Percentiles rank a stretch among this genome's conserved stretches.
Evolutionary conservation across 2,113 vertebrate species (phyloP).

Genomic region (Grammomys dolichurus): DNA sequence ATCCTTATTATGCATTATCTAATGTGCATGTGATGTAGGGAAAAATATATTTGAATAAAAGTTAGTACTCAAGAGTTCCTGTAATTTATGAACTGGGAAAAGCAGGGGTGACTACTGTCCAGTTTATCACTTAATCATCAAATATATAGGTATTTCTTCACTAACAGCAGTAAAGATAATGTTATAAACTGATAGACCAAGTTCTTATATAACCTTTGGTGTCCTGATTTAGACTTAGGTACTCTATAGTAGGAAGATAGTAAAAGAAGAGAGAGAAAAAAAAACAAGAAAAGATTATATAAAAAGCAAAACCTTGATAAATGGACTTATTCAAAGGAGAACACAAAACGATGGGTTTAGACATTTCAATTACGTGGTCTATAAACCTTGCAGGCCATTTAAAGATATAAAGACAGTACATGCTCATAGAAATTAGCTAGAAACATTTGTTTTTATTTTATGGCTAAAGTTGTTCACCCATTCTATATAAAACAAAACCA

Average conservation of each 20-base stretch:
- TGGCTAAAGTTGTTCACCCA: background rate
- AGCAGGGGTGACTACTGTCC: background rate
- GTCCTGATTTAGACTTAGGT: background rate
- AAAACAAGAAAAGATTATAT: too few species aligned
- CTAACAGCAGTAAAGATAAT: background rate
- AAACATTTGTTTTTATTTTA: background rate
- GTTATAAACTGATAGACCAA: background rate
- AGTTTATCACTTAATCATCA: background rate
- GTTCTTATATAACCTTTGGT: background rate
- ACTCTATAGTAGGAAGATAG: background rate
- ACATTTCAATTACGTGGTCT: background rate
- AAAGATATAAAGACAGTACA: background rate
- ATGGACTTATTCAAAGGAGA: background rate
- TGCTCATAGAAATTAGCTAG: background rate
- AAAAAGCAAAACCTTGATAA: background rate
- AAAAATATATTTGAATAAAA: constrained; percentile 34
- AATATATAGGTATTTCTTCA: background rate
- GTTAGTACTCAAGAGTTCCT: background rate
- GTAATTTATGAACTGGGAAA: background rate
- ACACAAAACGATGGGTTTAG: background rate
- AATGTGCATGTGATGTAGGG: background rate
- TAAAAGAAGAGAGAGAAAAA: background rate
- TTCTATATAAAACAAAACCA: background rate
- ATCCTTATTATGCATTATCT: background rate
- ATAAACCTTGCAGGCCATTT: background rate